Evolutionary conservation across 2,888 invertebrate species (phyloP), one percentile per base, ranked within the genome.

Genomic region (Heliconius ethilla): DNA sequence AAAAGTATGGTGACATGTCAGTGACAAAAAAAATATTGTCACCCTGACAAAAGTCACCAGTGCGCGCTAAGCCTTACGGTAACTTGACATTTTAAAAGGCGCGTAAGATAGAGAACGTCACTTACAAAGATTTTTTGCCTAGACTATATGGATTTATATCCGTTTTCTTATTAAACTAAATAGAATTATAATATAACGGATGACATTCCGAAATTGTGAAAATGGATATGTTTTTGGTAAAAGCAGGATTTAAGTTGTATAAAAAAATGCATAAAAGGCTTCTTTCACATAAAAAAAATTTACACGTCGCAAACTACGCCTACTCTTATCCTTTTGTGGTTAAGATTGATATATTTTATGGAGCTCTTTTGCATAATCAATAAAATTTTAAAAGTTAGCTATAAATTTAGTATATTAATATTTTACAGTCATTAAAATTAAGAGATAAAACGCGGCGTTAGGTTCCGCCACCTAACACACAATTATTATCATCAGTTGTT

Each of bases 261-360:
- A 25, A 37, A 37, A 55, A 72, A 59, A 37, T 18, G 7, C 59
- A 3, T 59, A 72, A 59, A 72, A 72, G 59, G 72, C 18, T 9
- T 72, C 33, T 59, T 72, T 59, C 9, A 37, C 37, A n/a, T 59
- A 59, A 69, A 69, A 55, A 72, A 33, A 59, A 18, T 33, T 33
- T 33, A 59, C n/a, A 55, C 13, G 1, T n/a, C 59, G 22, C n/a
- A 33, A 72, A 25, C 33, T 33, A 72, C 72, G n/a, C 72, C 72
- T 72, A 72, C 72, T 33, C n/a, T 33, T 13, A 59, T 59, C 59
- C 59, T 72, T 72, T 72, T 72, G 33, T 59, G n/a, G 13, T 6
- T 18, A n/a, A 59, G 7, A 37, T 7, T 59, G 9, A 37, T 59
- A 37, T 59, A n/a, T 37, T 59, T 37, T 33, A 72, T 59, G 15